phyloP scores from a whole-genome alignment of 2,888 invertebrate species.

The Eupsilia transversa region DNA sequence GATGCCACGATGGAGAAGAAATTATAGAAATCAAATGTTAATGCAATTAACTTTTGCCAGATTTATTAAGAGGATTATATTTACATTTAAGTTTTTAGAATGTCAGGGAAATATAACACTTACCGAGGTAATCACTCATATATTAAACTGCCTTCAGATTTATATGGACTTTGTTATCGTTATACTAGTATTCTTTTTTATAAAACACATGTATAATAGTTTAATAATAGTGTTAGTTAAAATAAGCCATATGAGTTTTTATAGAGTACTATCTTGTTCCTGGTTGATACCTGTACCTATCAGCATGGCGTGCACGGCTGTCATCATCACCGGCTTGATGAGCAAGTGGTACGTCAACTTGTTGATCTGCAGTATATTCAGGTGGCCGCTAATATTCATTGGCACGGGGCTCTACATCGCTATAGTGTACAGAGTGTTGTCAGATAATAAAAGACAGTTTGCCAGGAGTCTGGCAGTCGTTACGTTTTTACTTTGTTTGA shows the following conservation, averaged over 20 bases:
- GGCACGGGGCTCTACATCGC: conserved; percentile 80
- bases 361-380: conserved; percentile 79
- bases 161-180: conserved; percentile 85
- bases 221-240: conserved; percentile 84
- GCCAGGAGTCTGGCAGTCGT: conserved; percentile 82
- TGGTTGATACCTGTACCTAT: conserved; percentile 83
- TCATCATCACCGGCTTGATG: conserved; percentile 69
- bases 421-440: conserved; percentile 79
- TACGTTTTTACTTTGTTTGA: conserved; percentile 84
- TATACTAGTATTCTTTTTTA: conserved; percentile 83
- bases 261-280: conserved; percentile 77
- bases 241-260: conserved; percentile 78
- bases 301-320: conserved; percentile 71
- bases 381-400: conserved; percentile 84
- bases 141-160: conserved; percentile 75
- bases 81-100: conserved; percentile 75
- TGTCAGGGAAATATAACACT: conserved; percentile 63
- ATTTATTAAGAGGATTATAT: conserved; percentile 81
- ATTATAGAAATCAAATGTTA: conserved; percentile 87
- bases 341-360: conserved; percentile 76
- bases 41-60: conserved; percentile 84
- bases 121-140: conserved; percentile 50
- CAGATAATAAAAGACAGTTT: conserved; percentile 82
- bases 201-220: conserved; percentile 87
- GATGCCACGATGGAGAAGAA: conserved; percentile 83